These are phyloP conservation scores for Drosophila trichaetosa DNA, from an alignment of 2,888 invertebrate species.

Conservation along the genomic window DNA sequence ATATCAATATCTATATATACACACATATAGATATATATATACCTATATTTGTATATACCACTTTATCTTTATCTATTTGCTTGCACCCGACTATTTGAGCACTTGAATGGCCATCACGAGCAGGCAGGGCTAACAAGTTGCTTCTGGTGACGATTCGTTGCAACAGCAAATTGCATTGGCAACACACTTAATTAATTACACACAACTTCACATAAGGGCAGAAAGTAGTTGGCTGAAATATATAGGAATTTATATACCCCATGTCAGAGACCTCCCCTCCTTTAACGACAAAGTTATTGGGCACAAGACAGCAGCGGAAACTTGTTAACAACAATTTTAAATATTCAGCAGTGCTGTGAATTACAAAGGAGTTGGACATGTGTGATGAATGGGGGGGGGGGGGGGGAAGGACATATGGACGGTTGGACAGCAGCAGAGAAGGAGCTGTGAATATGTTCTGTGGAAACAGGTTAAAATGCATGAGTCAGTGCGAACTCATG, in stretches of 20 bases:
- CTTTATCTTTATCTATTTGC: not conserved
- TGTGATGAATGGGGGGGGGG: not conserved
- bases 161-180: constrained; percentile 11
- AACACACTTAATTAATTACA: constrained; percentile 18
- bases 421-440: not conserved
- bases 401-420: not conserved
- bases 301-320: not conserved
- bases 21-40: not conserved
- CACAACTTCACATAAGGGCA: not conserved
- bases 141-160: constrained; percentile 3
- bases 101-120: not conserved
- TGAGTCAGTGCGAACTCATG: not conserved
- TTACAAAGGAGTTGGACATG: not conserved
- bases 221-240: not conserved
- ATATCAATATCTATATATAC: not conserved
- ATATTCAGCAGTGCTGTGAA: constrained; percentile 11
- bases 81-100: not conserved
- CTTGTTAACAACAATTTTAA: constrained; percentile 20
- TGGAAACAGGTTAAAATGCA: not conserved
- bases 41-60: not conserved
- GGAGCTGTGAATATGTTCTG: not conserved
- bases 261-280: not conserved
- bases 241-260: not conserved
- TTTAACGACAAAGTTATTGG: not conserved
- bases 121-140: not conserved